Base-by-base conservation (phyloP, 2,797 vertebrate genomes). In the Channallabes apus region DNA sequence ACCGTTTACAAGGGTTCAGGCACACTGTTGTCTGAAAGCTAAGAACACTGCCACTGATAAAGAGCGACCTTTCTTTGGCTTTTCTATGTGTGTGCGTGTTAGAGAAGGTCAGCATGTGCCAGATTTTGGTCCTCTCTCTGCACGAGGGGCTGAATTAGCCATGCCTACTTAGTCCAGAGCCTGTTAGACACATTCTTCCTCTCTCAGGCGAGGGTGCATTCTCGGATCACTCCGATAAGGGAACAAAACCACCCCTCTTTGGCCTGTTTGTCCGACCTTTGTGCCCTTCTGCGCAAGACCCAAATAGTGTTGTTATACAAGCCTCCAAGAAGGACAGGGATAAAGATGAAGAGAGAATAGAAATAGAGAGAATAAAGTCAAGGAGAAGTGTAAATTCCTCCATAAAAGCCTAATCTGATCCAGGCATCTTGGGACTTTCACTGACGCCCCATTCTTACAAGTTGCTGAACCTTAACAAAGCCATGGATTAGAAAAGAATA, bases 211-310 rank as follows among this genome's bases (percentile, higher is more conserved):
- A 59, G 62, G 64, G 18, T n/a, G 29, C 51, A 32, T 69, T 82
- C 80, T 71, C 22, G 29, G 80, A 82, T 82, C 80, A 32, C 85
- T 17, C 64, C 2, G 87, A 88, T 88, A 86, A 86, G 82, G 54
- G 75, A 86, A 86, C 84, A 86, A 81, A 88, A 86, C 81, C 18
- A n/a, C 68, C 78, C 76, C 56, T 86, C 62, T 86, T 69, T 65
- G 69, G 80, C 69, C 67, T 81, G 84, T 86, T 77, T 80, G 6
- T 80, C 24, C 14, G 7, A 69, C 65, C 51, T 4, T 82, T 82
- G 35, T 82, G 80, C 80, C 80, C 67, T 82, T 82, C 46, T 58
- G 51, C 69, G 9, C 27, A n/a, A 82, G 20, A 69, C 18, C 58
- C 64, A 82, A 69, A 82, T 38, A 69, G 29, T 14, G 29, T 27